Percentiles rank a stretch among this genome's conserved stretches.
Evolutionary conservation across 2,113 vertebrate species (phyloP).

Genomic region (Boleophthalmus pectinirostris): DNA sequence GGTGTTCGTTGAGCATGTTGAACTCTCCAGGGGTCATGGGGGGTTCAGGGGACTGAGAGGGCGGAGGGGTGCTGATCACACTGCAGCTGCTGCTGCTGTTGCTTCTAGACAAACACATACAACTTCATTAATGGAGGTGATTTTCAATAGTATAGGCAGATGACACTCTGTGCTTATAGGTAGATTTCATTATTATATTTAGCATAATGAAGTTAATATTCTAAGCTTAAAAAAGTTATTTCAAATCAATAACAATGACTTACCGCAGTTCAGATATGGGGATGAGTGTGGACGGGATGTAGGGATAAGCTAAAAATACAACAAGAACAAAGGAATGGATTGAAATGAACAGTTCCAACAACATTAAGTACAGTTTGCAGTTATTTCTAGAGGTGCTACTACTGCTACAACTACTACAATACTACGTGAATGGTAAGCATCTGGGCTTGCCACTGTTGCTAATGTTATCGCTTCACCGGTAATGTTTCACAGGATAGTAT

Average conservation of each 20-base stretch:
- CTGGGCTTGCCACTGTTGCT: no score
- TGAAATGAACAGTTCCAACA: neutral
- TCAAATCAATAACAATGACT: constrained; percentile 68
- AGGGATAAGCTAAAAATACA: constrained; percentile 74
- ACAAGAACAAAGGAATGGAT: constrained; percentile 2
- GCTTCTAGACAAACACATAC: neutral
- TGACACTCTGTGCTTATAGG: no score
- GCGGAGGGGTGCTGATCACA: constrained; percentile 74
- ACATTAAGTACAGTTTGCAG: no score
- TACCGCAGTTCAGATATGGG: constrained; percentile 91
- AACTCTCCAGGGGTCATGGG: constrained; percentile 95
- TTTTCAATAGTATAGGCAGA: no score
- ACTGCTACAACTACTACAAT: no score
- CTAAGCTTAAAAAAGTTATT: neutral
- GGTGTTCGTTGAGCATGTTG: constrained; percentile 87
- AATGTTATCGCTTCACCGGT: no score
- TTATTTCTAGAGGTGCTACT: no score
- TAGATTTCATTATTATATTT: no score
- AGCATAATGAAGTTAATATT: no score
- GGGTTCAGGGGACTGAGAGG: constrained; percentile 87
- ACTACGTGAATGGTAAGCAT: no score
- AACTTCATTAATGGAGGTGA: no score
- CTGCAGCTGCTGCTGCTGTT: constrained; percentile 51
- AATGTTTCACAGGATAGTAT: no score
- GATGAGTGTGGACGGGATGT: constrained; percentile 89